Evolutionary conservation across 64 coral and sea anemone genomes (phyloP).

Genomic region (Montipora cactus): DNA sequence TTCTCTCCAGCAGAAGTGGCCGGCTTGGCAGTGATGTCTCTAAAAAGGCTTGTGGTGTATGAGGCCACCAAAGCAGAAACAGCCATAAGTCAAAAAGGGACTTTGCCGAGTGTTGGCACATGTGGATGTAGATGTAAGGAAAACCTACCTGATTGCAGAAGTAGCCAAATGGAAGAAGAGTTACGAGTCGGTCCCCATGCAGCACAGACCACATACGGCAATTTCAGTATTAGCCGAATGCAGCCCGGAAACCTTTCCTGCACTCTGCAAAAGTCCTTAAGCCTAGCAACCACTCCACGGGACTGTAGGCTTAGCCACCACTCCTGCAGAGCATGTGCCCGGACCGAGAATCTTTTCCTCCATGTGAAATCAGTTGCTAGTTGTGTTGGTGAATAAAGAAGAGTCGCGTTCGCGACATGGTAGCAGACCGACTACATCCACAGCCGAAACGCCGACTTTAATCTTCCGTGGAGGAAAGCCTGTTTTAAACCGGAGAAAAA

Average conservation of each 20-base stretch:
- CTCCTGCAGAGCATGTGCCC: too few species aligned
- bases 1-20: too few species aligned
- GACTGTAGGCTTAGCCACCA: not conserved
- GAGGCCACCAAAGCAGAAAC: too few species aligned
- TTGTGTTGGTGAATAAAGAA: not conserved
- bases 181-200: not conserved
- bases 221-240: constrained; percentile 22
- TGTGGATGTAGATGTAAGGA: too few species aligned
- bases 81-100: too few species aligned
- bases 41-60: too few species aligned
- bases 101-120: too few species aligned
- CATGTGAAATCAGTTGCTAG: not conserved
- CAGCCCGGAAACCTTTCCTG: not conserved
- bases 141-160: not conserved
- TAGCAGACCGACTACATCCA: constrained; percentile 19
- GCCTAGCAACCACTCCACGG: not conserved
- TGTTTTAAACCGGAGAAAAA: constrained; percentile 1
- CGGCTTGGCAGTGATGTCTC: too few species aligned
- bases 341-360: too few species aligned
- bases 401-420: not conserved
- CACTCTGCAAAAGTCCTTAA: too few species aligned
- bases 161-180: constrained; percentile 20
- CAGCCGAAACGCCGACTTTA: not conserved
- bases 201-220: not conserved
- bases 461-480: not conserved